Base-by-base conservation (phyloP, 2,888 invertebrate species). In the Acleris laterana region DNA sequence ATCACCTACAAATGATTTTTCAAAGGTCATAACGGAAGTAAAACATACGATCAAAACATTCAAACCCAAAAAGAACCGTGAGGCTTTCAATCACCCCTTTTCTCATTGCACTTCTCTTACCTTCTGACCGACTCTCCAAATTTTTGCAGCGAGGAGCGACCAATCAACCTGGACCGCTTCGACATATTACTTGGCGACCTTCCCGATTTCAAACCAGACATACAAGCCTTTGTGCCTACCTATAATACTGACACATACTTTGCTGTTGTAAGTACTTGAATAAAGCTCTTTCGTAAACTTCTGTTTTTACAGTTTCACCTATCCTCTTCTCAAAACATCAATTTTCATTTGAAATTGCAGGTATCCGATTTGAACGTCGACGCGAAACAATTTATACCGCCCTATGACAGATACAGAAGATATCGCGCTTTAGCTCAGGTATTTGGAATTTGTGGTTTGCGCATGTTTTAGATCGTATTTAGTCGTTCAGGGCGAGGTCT, bases 371-470 rank as follows among this genome's bases (percentile, higher is more conserved):
- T 88, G 72, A 87, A 88, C 67, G 87, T 79, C 9, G 84, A 88
- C 6, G 85, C 87, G 2, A 77, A 88, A 71, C 73, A 82, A 68
- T 90, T 88, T 71, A 77, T 89, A 68, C 85, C 89, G n/a, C 90
- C 90, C 1, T 90, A 82, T 74, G 84, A 86, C n/a, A 82, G 90
- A 72, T 89, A 88, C 78, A 79, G 76, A 67, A 82, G 79, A 67
- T 90, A 88, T 71, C 83, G 90, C 20, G 70, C 77, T 7, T 62
- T 88, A 49, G 84, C 82, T 13, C 87, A 89, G 87, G 90, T 90
- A 77, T 56, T 62, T 72, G 71, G 57, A 59, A 63, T 66, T 58
- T 60, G 6, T 58, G 28, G 17, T 58, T 56, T 53, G 13, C 19
- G 56, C 25, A 44, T 56, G 42, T 7, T 17, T 50, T 50, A 19